Conservation (phyloP, 2,797 vertebrate genomes). For the Enteromius thamalakanensis region DNA sequence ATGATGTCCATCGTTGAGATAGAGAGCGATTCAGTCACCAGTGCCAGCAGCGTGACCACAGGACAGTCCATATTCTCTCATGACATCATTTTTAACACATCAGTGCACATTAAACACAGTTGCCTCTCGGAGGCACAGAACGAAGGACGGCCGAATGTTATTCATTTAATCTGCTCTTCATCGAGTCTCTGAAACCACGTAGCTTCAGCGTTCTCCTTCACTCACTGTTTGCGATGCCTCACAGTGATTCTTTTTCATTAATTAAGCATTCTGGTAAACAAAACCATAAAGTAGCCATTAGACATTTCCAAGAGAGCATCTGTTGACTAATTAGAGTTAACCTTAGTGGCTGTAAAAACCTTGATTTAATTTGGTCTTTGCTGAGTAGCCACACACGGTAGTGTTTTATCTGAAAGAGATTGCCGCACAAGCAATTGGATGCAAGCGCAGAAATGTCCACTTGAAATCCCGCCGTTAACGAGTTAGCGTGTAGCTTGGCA, state of each 20-base stretch:
- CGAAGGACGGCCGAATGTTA: constrained; percentile 24
- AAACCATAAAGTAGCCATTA: constrained; percentile 17
- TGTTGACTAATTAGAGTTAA: constrained; percentile 25
- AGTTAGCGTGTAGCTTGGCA: constrained; percentile 60
- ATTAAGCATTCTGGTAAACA: constrained; percentile 26
- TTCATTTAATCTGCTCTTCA: constrained; percentile 36
- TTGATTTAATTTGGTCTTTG: neutral
- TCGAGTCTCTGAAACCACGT: constrained; percentile 1
- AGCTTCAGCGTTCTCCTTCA: neutral
- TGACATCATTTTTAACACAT: constrained; percentile 27
- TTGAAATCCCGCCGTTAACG: constrained; percentile 57
- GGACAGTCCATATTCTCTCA: constrained; percentile 29
- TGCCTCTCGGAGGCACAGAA: constrained; percentile 14
- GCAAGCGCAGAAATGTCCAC: constrained; percentile 43
- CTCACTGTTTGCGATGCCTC: constrained; percentile 1
- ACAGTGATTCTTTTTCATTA: constrained; percentile 8
- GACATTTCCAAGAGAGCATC: constrained; percentile 18
- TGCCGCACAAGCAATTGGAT: constrained; percentile 45
- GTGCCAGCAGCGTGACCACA: constrained; percentile 16
- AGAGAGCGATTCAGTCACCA: constrained; percentile 13
- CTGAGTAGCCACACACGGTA: neutral
- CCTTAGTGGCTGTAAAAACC: neutral
- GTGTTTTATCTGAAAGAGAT: constrained; percentile 25
- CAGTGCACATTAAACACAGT: constrained; percentile 32
- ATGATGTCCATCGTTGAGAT: neutral